Evolutionary conservation across 2,888 invertebrate species (phyloP), one percentile per base, ranked within the genome.

Genomic region (Nemoura dubitans): DNA sequence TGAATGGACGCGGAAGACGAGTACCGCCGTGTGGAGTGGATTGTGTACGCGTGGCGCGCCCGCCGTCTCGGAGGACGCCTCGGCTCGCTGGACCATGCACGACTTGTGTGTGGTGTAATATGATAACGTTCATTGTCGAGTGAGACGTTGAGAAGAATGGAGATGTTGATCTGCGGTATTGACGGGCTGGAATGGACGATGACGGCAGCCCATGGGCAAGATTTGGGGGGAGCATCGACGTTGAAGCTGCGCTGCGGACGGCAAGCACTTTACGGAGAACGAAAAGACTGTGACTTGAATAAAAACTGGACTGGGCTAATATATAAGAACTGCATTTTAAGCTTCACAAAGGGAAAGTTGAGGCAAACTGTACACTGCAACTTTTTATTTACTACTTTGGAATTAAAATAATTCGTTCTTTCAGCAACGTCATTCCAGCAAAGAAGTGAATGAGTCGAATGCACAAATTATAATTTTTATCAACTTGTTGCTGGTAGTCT

Each of bases 401-500:
- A 16, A 78, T 78, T 78, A 78, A 78, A 28, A 78, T 28, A 26
- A 78, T 78, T 78, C 27, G 29, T 78, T 26, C 27, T 26, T 78
- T 78, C 29, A 78, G 27, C 27, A 78, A 78, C 27, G 29, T 78
- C 27, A 29, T 78, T 10, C 59, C 59, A 59, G 59, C 59, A 21
- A 21, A 59, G 59, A 59, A 59, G 59, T 59, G 59, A 59, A 59
- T 59, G 59, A 59, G 14, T 21, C 59, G 59, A 59, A 59, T 59
- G 59, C 14, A 77, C 77, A 26, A 78, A 78, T 78, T 78, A 26
- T 78, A 78, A 59, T 59, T 59, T 59, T 2, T 21, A 59, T 59
- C 59, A 59, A 36, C 36, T 36, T 36, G 36, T 36, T 21, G 21
- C 59, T 59, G 16, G 10, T 14, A 59, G 10, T 59, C 59, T 3